Evolutionary conservation across 2,888 invertebrate species (phyloP).

Genomic region (Beris morrisii): DNA sequence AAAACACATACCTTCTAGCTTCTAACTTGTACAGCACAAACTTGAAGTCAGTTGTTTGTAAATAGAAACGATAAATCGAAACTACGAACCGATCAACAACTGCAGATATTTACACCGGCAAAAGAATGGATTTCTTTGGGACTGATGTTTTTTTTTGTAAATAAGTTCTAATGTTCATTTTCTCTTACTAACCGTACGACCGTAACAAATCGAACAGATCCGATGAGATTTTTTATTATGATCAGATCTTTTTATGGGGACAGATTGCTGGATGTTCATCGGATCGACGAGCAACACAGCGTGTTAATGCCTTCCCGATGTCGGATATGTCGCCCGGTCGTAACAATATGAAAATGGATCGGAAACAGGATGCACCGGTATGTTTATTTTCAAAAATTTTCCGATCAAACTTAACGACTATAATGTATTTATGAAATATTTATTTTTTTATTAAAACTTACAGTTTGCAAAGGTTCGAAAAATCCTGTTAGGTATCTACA

Average conservation of each 20-base stretch:
- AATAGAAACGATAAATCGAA: background rate
- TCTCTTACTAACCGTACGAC: conserved; percentile 34
- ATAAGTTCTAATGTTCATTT: conserved; percentile 36
- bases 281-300: conserved; percentile 70
- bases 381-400: conserved; percentile 46
- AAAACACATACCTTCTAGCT: background rate
- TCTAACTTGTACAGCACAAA: conserved; percentile 7
- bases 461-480: conserved; percentile 80
- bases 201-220: conserved; percentile 15
- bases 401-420: background rate
- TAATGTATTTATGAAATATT: background rate
- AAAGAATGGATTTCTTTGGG: conserved; percentile 13
- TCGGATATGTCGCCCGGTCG: conserved; percentile 70
- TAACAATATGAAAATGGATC: conserved; percentile 68
- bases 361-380: conserved; percentile 78
- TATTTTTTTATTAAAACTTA: background rate
- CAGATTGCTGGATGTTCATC: conserved; percentile 78
- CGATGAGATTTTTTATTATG: conserved; percentile 13
- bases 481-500: conserved; percentile 75
- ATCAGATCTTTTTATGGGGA: conserved; percentile 55
- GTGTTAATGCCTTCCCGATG: conserved; percentile 83
- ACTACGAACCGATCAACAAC: conserved; percentile 5
- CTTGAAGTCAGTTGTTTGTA: background rate
- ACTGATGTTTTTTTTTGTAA: conserved; percentile 26
- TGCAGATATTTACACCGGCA: conserved; percentile 4